Evolutionary conservation across 2,113 vertebrate genomes (phyloP), one percentile per base, ranked within the genome.

Genomic region (Cochlearius cochlearius): DNA sequence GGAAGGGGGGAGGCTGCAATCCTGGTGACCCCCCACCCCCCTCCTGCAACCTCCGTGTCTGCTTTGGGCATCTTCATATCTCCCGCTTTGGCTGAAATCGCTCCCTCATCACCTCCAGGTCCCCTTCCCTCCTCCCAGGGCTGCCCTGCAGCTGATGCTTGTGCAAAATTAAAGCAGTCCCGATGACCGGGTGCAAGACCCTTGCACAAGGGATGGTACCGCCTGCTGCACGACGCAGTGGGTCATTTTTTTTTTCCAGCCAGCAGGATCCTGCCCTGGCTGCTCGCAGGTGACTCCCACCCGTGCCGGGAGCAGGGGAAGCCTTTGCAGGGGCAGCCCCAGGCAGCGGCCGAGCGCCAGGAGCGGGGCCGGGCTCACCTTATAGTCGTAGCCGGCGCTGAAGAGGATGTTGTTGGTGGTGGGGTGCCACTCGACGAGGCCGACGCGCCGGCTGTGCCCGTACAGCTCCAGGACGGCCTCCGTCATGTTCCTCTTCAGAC

Each of bases 381-480:
- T 99, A 53, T 99, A 99, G 98, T 99, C 99, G 1, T 99, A 99
- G 32, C 99, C 99, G 0, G 99, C 99, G 1, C 99, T 99, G 98
- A 99, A 98, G 43, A 99, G 98, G 98, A 99, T 99, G 97, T 99
- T 99, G 95, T 98, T 99, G 98, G 98, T 98, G 77, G 99, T 99
- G 1, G 99, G 99, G 76, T 99, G 99, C 99, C 99, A 99, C 97
- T 99, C 99, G 0, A 99, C 98, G 23, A 99, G 98, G 25, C 99
- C 99, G 5, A 99, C 99, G 0, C 99, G 98, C 47, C 99, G 98
- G 98, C 99, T 99, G 98, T 99, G 99, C 10, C 99, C 99, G 0
- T 99, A 99, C 49, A 99, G 98, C 96, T 99, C 99, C 98, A 99
- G 97, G n/a, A 98, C 98, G 0, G 99, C 99, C 94, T 99, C 99